Percentiles rank a stretch among this genome's conserved stretches.
phyloP scores from a whole-genome alignment of 92 coral and sea anemone species.

The Phymanthus crucifer region DNA sequence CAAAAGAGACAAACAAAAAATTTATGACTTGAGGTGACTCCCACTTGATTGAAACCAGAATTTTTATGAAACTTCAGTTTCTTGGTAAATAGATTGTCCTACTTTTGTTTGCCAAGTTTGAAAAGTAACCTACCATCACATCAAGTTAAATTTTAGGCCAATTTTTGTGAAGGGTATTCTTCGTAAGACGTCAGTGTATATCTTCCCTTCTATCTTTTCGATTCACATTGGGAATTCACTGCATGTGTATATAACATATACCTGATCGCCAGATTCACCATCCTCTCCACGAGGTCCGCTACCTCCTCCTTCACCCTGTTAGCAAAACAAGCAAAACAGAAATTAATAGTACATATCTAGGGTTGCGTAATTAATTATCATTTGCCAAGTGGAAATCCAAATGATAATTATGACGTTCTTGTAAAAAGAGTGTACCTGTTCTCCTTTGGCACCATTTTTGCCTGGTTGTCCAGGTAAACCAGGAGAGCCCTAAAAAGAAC shows the following conservation, averaged over 20 bases:
- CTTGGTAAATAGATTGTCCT: no score
- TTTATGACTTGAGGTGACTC: no score
- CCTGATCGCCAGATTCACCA: conserved; percentile 51
- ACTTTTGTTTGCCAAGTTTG: no score
- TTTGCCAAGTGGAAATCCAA: not conserved
- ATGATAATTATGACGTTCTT: not conserved
- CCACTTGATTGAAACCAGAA: no score
- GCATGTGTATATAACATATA: conserved; percentile 13
- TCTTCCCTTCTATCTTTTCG: not conserved
- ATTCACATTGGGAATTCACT: not conserved
- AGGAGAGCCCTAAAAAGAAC: conserved; percentile 20
- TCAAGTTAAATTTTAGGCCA: no score
- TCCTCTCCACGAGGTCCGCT: conserved; percentile 45
- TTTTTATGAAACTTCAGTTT: no score
- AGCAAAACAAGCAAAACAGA: not conserved
- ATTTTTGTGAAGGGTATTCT: no score
- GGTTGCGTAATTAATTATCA: not conserved
- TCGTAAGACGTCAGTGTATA: no score
- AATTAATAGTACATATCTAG: not conserved
- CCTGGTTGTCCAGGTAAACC: conserved; percentile 32
- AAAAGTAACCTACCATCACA: no score
- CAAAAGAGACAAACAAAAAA: no score
- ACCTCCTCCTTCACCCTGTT: conserved; percentile 43
- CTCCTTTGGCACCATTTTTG: conserved; percentile 40
- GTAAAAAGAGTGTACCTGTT: not conserved